Evolutionary conservation across 2,888 invertebrate species (phyloP).

Genomic region (Drosophila mimetica): DNA sequence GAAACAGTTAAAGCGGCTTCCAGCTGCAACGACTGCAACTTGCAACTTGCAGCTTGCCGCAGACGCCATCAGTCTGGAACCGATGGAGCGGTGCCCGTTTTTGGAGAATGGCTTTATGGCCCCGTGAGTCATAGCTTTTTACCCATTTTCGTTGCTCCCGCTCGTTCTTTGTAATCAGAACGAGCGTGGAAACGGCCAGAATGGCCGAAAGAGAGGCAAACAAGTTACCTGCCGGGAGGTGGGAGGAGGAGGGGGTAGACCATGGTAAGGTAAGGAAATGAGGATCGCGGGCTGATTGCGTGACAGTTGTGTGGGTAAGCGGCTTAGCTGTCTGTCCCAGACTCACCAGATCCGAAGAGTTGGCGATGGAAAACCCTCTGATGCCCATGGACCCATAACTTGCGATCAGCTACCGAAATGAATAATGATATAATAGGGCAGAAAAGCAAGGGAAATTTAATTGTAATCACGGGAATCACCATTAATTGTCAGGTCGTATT

Average conservation of each 20-base stretch:
- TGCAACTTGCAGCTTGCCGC: slow-evolving; percentile 54
- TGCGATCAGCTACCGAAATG: slow-evolving; percentile 58
- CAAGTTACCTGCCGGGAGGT: slow-evolving; percentile 55
- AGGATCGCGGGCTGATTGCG: slow-evolving; percentile 50
- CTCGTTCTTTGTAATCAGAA: slow-evolving; percentile 47
- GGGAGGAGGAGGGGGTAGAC: no score
- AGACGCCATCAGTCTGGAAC: slow-evolving; percentile 55
- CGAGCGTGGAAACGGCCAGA: slow-evolving; percentile 55
- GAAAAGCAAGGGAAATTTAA: slow-evolving; percentile 54
- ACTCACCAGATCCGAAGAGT: slow-evolving; percentile 23
- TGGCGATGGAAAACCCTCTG: slow-evolving; percentile 17
- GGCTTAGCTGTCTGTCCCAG: slow-evolving; percentile 63
- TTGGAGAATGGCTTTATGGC: slow-evolving; percentile 54
- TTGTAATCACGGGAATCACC: slow-evolving; percentile 51
- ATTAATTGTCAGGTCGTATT: slow-evolving; percentile 38
- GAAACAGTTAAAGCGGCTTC: slow-evolving; percentile 65
- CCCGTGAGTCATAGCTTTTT: slow-evolving; percentile 37
- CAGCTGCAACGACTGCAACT: slow-evolving; percentile 55
- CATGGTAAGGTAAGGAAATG: neutral
- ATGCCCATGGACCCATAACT: slow-evolving; percentile 28
- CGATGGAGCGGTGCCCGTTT: slow-evolving; percentile 40
- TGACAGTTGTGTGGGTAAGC: slow-evolving; percentile 75
- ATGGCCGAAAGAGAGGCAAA: slow-evolving; percentile 64
- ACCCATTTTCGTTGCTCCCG: slow-evolving; percentile 30
- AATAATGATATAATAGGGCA: slow-evolving; percentile 61